phyloP scores from a whole-genome alignment of 2,797 vertebrate genomes.

The Aplochiton taeniatus region DNA sequence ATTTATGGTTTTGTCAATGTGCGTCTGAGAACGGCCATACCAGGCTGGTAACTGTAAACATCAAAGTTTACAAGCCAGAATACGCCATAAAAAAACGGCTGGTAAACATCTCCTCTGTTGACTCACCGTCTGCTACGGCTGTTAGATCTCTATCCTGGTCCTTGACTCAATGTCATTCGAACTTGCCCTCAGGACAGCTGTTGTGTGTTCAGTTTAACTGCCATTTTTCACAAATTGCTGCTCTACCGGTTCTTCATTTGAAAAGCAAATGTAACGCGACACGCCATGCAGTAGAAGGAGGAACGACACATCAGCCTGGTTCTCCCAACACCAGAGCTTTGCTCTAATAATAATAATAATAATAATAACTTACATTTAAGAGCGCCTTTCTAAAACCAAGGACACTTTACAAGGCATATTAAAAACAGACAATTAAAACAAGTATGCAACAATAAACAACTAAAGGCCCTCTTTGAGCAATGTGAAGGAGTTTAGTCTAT shows the following conservation, averaged over 20 bases:
- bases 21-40: background rate
- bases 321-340: too few relatives aligned
- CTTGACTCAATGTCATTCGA: constrained; percentile 1
- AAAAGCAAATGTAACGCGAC: constrained; percentile 54
- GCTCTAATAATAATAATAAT: too few relatives aligned
- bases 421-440: too few relatives aligned
- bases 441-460: too few relatives aligned
- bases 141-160: background rate
- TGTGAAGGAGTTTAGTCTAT: background rate
- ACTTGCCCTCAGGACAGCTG: constrained; percentile 12
- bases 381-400: too few relatives aligned
- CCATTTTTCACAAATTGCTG: constrained; percentile 33
- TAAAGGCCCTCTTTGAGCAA: too few relatives aligned
- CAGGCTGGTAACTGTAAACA: too few relatives aligned
- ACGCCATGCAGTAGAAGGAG: constrained; percentile 25
- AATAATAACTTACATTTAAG: too few relatives aligned
- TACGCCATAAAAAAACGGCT: too few relatives aligned
- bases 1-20: background rate
- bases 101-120: too few relatives aligned
- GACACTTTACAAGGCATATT: too few relatives aligned
- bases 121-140: background rate
- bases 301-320: background rate
- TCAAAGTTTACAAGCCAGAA: too few relatives aligned
- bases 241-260: constrained; percentile 56
- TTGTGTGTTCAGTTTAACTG: constrained; percentile 28